Evolutionary conservation across 1,140 invertebrate species (phyloP).

Genomic region (Physella acuta): DNA sequence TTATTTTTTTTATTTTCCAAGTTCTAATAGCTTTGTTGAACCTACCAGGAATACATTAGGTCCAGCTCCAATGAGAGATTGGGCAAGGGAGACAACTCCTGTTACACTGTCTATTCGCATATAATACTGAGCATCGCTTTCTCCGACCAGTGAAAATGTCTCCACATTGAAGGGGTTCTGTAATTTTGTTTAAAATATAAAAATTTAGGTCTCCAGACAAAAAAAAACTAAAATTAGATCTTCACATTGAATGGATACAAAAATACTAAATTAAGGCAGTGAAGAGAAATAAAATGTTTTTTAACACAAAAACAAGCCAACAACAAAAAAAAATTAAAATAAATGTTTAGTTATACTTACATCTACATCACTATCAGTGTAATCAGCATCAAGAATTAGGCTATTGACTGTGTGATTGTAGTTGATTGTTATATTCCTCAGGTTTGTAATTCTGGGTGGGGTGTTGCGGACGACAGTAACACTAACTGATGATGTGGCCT

Average conservation of each 20-base stretch:
- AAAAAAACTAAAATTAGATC: no score
- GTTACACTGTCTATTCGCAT: neutral
- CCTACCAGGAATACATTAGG: slow-evolving; percentile 11
- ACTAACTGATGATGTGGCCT: slow-evolving; percentile 30
- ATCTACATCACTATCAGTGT: slow-evolving; percentile 40
- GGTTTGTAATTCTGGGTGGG: slow-evolving; percentile 18
- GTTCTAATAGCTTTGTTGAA: neutral
- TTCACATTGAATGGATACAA: no score
- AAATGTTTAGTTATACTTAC: no score
- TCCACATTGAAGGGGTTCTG: slow-evolving; percentile 17
- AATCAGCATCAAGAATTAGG: slow-evolving; percentile 19
- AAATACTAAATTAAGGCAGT: no score
- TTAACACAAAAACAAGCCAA: no score
- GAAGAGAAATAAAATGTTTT: no score
- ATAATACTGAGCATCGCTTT: neutral
- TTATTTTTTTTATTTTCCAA: neutral
- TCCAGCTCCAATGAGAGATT: slow-evolving; percentile 3
- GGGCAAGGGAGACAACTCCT: neutral
- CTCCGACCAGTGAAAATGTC: slow-evolving; percentile 10
- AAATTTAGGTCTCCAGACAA: no score
- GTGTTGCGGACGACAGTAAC: slow-evolving; percentile 40
- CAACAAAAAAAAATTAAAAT: no score
- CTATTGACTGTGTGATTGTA: neutral
- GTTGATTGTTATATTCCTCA: neutral
- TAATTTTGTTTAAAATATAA: no score